phyloP scores from a whole-genome alignment of 2,888 invertebrate genomes.

The Mongoloraphidia duomilia region DNA sequence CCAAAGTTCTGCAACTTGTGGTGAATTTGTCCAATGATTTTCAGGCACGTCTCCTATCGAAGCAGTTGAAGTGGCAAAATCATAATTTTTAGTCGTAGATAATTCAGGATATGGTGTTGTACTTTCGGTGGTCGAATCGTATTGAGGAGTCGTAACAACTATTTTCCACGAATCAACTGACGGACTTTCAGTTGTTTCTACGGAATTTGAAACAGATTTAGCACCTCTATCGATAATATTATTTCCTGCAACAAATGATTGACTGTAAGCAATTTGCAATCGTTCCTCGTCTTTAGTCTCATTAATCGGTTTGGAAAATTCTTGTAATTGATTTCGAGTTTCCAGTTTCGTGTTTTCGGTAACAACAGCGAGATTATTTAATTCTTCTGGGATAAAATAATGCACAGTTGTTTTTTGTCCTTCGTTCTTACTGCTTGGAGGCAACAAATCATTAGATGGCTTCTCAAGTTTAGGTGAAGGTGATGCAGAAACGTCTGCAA shows the following conservation, averaged over 20 bases:
- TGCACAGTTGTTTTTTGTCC: slow-evolving; percentile 18
- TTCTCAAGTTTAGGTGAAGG: slow-evolving; percentile 1
- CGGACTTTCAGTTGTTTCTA: slow-evolving; percentile 13
- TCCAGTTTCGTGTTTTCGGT: slow-evolving; percentile 16
- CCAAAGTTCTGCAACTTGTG: slow-evolving; percentile 42
- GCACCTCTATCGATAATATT: slow-evolving; percentile 32
- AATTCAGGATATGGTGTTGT: slow-evolving; percentile 8
- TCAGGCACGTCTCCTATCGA: slow-evolving; percentile 24
- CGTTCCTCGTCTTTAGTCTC: slow-evolving; percentile 37
- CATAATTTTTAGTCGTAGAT: slow-evolving; percentile 21
- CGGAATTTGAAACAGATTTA: slow-evolving; percentile 17
- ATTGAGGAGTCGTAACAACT: slow-evolving; percentile 10
- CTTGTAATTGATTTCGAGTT: slow-evolving; percentile 6
- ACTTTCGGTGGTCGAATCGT: slow-evolving; percentile 8
- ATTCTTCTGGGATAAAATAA: slow-evolving; percentile 22
- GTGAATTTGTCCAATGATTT: slow-evolving; percentile 26
- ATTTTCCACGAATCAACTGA: slow-evolving; percentile 14
- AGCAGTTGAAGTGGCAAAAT: slow-evolving; percentile 23
- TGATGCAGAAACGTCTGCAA: slow-evolving; percentile 1
- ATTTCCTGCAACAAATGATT: slow-evolving; percentile 48
- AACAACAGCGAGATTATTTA: slow-evolving; percentile 20
- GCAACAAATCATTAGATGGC: not conserved
- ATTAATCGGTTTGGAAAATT: slow-evolving; percentile 3
- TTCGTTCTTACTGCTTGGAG: not conserved
- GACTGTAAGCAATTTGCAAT: slow-evolving; percentile 52